Conservation (phyloP, 1,140 invertebrate species). For the Megalonaias nervosa region DNA sequence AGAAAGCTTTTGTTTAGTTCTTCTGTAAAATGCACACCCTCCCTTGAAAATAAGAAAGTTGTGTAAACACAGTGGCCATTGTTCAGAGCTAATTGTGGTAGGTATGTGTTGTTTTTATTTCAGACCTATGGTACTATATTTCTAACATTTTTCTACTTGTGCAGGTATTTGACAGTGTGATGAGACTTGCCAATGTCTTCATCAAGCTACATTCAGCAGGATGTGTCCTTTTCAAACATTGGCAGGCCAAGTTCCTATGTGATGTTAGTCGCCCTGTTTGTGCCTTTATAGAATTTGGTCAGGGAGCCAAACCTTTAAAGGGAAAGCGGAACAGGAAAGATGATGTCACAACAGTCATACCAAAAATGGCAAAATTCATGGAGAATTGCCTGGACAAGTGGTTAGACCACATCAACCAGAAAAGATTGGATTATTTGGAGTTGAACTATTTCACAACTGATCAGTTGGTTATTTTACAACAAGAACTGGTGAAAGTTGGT, state of each 20-base stretch:
- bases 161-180: slow-evolving; percentile 55
- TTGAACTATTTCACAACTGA: slow-evolving; percentile 64
- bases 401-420: slow-evolving; percentile 53
- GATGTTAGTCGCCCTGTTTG: slow-evolving; percentile 25
- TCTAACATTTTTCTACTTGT: slow-evolving; percentile 11
- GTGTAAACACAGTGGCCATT: too few species aligned
- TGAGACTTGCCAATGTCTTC: slow-evolving; percentile 52
- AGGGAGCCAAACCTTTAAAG: slow-evolving; percentile 5
- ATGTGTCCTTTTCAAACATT: slow-evolving; percentile 57
- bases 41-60: too few species aligned
- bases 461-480: slow-evolving; percentile 63
- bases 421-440: slow-evolving; percentile 48
- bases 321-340: slow-evolving; percentile 10
- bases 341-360: slow-evolving; percentile 29
- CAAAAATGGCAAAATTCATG: slow-evolving; percentile 56
- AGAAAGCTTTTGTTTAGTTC: too few species aligned
- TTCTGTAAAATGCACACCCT: too few species aligned
- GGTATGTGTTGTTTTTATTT: too few species aligned
- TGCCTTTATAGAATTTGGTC: slow-evolving; percentile 47
- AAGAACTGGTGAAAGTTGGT: slow-evolving; percentile 52
- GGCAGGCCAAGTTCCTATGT: slow-evolving; percentile 51
- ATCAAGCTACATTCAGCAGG: slow-evolving; percentile 50
- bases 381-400: slow-evolving; percentile 61
- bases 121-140: background rate
- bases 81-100: too few species aligned